Base-by-base conservation (phyloP, 1,140 invertebrate genomes). In the Hyles euphorbiae region DNA sequence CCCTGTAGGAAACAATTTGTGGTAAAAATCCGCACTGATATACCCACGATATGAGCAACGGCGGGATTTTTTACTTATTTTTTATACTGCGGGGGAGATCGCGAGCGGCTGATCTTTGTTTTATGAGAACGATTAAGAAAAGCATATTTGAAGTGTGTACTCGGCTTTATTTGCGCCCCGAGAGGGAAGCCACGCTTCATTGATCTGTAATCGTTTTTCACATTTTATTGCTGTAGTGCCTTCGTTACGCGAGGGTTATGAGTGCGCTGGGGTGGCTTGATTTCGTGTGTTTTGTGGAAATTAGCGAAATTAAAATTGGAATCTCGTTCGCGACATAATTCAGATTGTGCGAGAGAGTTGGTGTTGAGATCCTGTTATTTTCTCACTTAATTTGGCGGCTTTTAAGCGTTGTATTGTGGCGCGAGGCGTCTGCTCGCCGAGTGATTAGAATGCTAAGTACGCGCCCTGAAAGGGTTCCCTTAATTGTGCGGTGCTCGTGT, bases 51-150 rank as follows among this genome's bases (percentile, higher is more conserved):
- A 78, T 78, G 82, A 81, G 78, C 76, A 76, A 70, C 67, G 76
- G 74, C 74, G 65, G 70, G 58, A 66, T 63, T 79, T 84, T 79
- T 74, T 72, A 68, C 62, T 67, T 72, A 73, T 76, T 79, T 80
- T 78, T 74, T 70, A 56, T 70, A 58, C 61, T 63, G 67, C 75
- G 63, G 68, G 78, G 76, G 80, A 75, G 78, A 75, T 74, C 62
- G 72, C 69, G 71, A 59, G 55, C 65, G 79, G 71, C 75, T 85
- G 85, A 87, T 87, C 86, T 88, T 87, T 88, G 86, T 88, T 88
- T 88, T 88, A 88, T 86, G 86, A 87, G 83, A 87, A 86, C 86
- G 86, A 88, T 88, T 88, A 88, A 88, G 86, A 87, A 88, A 88
- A 86, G 86, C 86, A 88, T 88, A 88, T 88, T 88, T 86, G 80